Base-by-base conservation (phyloP, 2,888 invertebrate species). In the Leucozona laternaria region DNA sequence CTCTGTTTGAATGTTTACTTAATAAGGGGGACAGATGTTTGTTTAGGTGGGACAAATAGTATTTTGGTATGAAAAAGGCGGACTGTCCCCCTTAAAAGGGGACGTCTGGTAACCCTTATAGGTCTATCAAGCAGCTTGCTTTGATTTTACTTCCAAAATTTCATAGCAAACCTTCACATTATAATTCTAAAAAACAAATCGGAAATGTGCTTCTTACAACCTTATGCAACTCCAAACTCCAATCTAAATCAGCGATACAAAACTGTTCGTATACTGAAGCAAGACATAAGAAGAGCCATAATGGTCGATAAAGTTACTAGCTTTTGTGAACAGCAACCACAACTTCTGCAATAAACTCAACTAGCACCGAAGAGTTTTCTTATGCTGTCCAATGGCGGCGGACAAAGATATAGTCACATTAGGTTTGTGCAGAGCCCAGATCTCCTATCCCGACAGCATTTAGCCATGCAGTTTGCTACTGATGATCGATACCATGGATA, bases 401-500 rank as follows among this genome's bases (percentile, higher is more conserved):
- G 7, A 22, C 15, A 37, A 13, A 7, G 50, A 53, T 53, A 57
- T 66, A 53, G 66, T 80, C 80, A 77, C 84, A 85, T 85, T 85
- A 81, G 81, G 81, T 60, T 60, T 85, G 76, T 34, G 22, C 22
- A 57, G 57, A 45, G 6, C 20, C 40, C 37, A 40, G 86, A 86
- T 86, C 75, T 70, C 37, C 82, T 86, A 86, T 86, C 86, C 82
- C 40, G 48, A 64, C 50, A 82, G 73, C 86, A 86, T 86, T 86
- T 86, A 86, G 86, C 86, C 86, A 79, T 82, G 82, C 75, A 82
- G 82, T 82, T 86, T 79, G 75, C 86, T 86, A 86, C 86, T 86
- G 86, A 86, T 86, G 81, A 78, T 86, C 78, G 78, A 86, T 86
- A 86, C 78, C 75, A 78, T 31, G 75, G 57, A 68, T 55, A 70